Conservation (phyloP, 1,140 invertebrate species). For the Drosophila obscura region DNA sequence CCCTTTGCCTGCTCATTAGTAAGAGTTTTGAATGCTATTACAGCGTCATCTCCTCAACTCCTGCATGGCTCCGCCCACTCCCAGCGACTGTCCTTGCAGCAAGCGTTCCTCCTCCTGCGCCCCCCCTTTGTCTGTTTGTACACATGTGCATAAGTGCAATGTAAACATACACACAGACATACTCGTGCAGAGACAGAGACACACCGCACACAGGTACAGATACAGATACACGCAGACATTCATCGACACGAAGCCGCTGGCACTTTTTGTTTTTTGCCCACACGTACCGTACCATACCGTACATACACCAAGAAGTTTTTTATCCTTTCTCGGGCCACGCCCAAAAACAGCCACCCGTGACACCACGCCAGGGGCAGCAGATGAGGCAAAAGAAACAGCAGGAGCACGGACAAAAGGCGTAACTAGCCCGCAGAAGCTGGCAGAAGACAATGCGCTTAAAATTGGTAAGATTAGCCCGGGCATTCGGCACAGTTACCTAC, state of each 20-base stretch:
- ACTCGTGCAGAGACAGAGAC: slow-evolving; percentile 2
- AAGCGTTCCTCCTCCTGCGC: not conserved
- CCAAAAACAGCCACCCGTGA: slow-evolving; percentile 33
- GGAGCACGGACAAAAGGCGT: slow-evolving; percentile 54
- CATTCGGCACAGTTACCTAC: slow-evolving; percentile 55
- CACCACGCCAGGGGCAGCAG: slow-evolving; percentile 8
- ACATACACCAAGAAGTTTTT: slow-evolving; percentile 43
- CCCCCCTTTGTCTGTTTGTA: slow-evolving; percentile 57
- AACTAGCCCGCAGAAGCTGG: slow-evolving; percentile 39
- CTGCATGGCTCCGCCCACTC: slow-evolving; percentile 8
- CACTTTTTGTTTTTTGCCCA: slow-evolving; percentile 67
- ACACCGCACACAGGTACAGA: slow-evolving; percentile 44
- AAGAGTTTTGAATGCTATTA: slow-evolving; percentile 82
- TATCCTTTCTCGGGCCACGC: slow-evolving; percentile 45
- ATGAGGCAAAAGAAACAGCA: slow-evolving; percentile 8
- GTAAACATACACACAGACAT: slow-evolving; percentile 54
- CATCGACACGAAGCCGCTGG: slow-evolving; percentile 49
- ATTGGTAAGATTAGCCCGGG: slow-evolving; percentile 76
- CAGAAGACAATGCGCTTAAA: slow-evolving; percentile 74
- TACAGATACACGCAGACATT: slow-evolving; percentile 26
- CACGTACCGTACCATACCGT: slow-evolving; percentile 31
- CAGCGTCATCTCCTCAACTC: slow-evolving; percentile 78
- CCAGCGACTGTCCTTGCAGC: too few relatives aligned
- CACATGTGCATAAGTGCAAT: slow-evolving; percentile 77
- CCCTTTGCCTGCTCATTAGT: slow-evolving; percentile 69